Evolutionary conservation across 2,113 vertebrate species (phyloP), one percentile per base, ranked within the genome.

Genomic region (Colistium nudipinnis): DNA sequence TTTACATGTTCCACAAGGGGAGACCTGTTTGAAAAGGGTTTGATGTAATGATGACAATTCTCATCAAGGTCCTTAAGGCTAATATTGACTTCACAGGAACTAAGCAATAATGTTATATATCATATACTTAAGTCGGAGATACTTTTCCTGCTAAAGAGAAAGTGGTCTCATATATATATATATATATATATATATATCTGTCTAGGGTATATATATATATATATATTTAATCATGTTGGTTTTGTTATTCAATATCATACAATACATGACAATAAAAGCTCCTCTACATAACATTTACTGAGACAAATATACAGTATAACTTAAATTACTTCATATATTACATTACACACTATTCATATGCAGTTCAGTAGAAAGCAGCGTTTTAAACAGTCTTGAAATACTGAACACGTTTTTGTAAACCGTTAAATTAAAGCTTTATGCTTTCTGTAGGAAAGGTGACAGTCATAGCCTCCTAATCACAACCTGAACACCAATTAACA

Each of bases 341-440:
- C 80, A 84, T 69, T 64, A 87, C 76, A 80, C 74, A 70, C 55
- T 62, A 74, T 72, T 80, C 5, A 65, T 70, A 86, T 79, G 70
- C 43, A 75, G 64, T 60, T 78, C 38, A 69, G 76, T 79, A 70
- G 81, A 89, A 81, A 88, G 76, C 78, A 87, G 81, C 77, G 5
- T 75, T 81, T 84, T 83, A 76, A 91, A 89, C 89, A 88, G 84
- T 90, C 82, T 86, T 80, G 12, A 79, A 81, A 73, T 69, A 78
- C n/a, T 67, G 51, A 74, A 54, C 41, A 66, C n/a, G 44, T 59
- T 67, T 70, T 19, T 82, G 82, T 88, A 82, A 88, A 86, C 62
- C 0, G 35, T 76, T 24, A 81, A 83, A 70, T 81, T 84, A 88
- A 89, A 88, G 83, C 82, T 81, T 78, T 61, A 68, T 80, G 80